Evolutionary conservation across 2,888 invertebrate genomes (phyloP).

Genomic region (Maniola hyperantus): DNA sequence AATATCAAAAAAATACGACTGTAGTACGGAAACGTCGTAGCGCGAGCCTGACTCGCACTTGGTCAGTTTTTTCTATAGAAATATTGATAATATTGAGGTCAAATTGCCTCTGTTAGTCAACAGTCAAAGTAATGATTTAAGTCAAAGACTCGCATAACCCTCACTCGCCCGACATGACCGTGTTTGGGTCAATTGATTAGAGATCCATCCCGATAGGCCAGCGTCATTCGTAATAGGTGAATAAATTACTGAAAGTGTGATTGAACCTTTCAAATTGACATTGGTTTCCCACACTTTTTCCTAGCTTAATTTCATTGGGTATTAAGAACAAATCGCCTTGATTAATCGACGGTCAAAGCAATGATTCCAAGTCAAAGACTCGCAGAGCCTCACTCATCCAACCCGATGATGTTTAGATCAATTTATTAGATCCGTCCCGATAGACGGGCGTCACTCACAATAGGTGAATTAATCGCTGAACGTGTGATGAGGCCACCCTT

Average conservation of each 20-base stretch:
- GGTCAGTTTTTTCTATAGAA: no score
- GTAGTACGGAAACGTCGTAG: no score
- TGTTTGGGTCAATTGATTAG: conserved; percentile 71
- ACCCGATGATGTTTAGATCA: conserved; percentile 54
- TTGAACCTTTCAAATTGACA: no score
- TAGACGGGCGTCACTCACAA: conserved; percentile 62
- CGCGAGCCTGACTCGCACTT: no score
- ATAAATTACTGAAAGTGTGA: neutral
- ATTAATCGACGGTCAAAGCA: conserved; percentile 59
- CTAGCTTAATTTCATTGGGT: neutral
- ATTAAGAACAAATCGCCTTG: conserved; percentile 45
- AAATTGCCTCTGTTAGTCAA: no score
- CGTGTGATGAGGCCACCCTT: conserved; percentile 30
- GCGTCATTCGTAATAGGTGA: neutral
- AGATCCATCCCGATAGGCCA: no score
- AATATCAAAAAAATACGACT: no score
- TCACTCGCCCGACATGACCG: no score
- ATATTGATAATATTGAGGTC: no score
- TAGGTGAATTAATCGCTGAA: conserved; percentile 64
- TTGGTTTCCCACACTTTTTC: no score
- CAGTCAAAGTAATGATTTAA: no score
- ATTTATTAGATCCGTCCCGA: conserved; percentile 69
- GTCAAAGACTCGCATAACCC: no score
- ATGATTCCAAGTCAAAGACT: conserved; percentile 55
- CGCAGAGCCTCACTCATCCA: conserved; percentile 53